phyloP scores from a whole-genome alignment of 2,888 invertebrate genomes.

The Caenorhabditis parvicauda region DNA sequence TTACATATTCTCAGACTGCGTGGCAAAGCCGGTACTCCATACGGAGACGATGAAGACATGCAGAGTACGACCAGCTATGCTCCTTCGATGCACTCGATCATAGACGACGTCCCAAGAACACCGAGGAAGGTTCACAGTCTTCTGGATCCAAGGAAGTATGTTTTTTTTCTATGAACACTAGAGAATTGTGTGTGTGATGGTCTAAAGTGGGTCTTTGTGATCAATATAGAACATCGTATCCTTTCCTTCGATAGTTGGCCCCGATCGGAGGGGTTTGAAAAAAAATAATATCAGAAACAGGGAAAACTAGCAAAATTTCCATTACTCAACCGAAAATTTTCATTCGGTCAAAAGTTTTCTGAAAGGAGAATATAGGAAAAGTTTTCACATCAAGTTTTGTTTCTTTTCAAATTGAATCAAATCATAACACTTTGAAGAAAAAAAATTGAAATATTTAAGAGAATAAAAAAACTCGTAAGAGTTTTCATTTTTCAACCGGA shows the following conservation, averaged over 20 bases:
- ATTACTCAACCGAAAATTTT: too few species aligned
- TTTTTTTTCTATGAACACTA: slow-evolving; percentile 6
- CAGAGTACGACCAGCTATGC: slow-evolving; percentile 29
- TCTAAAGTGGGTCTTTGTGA: too few species aligned
- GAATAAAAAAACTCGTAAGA: not conserved
- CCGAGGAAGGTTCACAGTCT: slow-evolving; percentile 36
- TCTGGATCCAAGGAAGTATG: slow-evolving; percentile 41
- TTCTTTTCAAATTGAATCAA: too few species aligned
- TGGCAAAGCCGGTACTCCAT: slow-evolving; percentile 8
- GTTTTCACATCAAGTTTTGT: too few species aligned
- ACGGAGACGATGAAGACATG: slow-evolving; percentile 23
- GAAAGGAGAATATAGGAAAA: too few species aligned
- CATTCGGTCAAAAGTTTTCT: too few species aligned
- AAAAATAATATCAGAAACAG: not conserved
- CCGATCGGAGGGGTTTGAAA: not conserved
- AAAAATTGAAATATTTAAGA: not conserved
- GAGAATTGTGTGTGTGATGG: too few species aligned
- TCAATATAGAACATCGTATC: too few species aligned
- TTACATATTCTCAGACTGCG: slow-evolving; percentile 10
- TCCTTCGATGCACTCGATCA: slow-evolving; percentile 31
- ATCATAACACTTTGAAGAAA: not conserved
- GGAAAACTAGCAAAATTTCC: too few species aligned
- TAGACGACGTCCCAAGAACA: slow-evolving; percentile 46
- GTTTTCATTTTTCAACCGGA: too few species aligned
- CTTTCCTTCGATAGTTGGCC: not conserved